Conservation (phyloP, 2,797 vertebrate genomes). For the Dicrostonyx torquatus region DNA sequence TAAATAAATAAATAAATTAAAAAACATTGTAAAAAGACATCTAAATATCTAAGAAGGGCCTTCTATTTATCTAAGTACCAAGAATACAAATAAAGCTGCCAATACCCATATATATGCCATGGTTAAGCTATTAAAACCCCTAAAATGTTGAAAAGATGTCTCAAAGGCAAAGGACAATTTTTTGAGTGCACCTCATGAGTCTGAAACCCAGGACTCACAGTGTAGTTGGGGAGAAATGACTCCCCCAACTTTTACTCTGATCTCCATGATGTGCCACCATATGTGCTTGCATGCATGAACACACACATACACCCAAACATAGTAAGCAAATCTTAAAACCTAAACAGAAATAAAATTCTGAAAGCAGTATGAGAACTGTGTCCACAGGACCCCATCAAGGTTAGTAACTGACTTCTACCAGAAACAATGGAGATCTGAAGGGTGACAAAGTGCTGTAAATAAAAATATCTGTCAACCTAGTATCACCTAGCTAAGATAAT, state of each 20-base stretch:
- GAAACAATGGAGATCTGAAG: not conserved
- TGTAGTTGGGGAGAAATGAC: not conserved
- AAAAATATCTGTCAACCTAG: not conserved
- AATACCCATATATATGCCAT: not conserved
- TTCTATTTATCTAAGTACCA: not conserved
- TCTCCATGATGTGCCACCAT: not conserved
- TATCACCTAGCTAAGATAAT: not conserved
- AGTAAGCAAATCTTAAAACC: not conserved
- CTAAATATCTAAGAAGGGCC: not conserved
- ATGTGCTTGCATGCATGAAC: not conserved
- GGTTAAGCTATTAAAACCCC: not conserved
- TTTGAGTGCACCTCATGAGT: not conserved
- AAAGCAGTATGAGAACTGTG: not conserved
- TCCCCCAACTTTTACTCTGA: not conserved
- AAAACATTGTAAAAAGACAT: not conserved
- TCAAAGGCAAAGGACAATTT: not conserved
- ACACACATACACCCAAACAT: not conserved
- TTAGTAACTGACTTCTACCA: not conserved
- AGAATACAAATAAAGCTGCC: not conserved
- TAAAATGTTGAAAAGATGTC: not conserved
- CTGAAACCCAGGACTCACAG: not conserved
- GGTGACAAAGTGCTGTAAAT: not conserved
- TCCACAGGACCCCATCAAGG: not conserved
- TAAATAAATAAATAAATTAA: too few relatives aligned
- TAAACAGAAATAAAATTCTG: not conserved